phyloP scores from a whole-genome alignment of 2,888 invertebrate genomes.

The Bimastos eiseni region DNA sequence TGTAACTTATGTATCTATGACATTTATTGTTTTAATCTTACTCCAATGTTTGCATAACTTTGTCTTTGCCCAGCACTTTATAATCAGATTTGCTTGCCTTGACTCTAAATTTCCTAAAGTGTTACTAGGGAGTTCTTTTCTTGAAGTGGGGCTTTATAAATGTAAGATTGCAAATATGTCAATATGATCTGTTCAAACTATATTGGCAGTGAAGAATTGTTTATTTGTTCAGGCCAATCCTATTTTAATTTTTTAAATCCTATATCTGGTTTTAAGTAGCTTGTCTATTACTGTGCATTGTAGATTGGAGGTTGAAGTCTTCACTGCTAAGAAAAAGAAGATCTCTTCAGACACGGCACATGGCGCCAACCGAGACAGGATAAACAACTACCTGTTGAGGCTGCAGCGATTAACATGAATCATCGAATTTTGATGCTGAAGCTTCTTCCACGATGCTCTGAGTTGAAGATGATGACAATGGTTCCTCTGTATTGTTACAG shows the following conservation, averaged over 20 bases:
- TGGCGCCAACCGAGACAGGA: background rate
- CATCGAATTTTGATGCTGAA: background rate
- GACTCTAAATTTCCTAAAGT: no score
- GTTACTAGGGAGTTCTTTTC: no score
- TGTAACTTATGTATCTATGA: no score
- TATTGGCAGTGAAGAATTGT: no score
- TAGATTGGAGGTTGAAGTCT: background rate
- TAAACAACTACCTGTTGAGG: background rate
- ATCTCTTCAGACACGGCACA: background rate
- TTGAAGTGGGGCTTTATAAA: no score
- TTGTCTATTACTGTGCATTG: background rate
- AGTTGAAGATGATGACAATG: background rate
- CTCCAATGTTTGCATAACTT: background rate
- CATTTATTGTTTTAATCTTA: no score
- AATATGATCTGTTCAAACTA: no score
- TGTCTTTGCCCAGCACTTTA: background rate
- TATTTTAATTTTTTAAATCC: no score
- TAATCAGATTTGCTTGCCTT: background rate
- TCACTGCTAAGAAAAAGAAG: background rate
- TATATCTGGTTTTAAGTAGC: background rate
- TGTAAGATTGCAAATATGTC: no score
- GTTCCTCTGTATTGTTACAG: background rate
- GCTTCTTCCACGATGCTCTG: background rate
- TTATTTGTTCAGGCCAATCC: no score
- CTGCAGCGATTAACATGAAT: background rate